Evolutionary conservation across 2,888 invertebrate species (phyloP).

Genomic region (Psococerastis gibbosa): DNA sequence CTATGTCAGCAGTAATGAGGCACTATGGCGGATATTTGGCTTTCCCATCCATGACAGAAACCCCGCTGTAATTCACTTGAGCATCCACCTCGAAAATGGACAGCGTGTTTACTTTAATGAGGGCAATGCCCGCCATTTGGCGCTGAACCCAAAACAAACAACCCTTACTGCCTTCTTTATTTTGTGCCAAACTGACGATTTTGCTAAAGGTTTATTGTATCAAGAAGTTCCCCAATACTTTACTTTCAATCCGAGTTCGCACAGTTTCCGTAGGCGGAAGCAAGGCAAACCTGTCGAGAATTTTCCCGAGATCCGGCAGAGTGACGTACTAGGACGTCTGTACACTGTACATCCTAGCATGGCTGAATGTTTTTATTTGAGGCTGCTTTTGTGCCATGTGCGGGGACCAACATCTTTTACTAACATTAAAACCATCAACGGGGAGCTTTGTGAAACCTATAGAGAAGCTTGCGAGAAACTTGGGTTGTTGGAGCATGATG

Average conservation of each 20-base stretch:
- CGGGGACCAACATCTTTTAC: constrained; percentile 19
- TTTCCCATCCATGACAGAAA: constrained; percentile 21
- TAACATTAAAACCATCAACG: constrained; percentile 17
- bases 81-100: constrained; percentile 21
- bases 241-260: constrained; percentile 16
- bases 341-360: constrained; percentile 19
- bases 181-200: constrained; percentile 15
- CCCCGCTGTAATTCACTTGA: constrained; percentile 20
- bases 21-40: constrained; percentile 20
- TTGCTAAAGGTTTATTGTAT: constrained; percentile 16
- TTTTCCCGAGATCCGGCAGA: neutral
- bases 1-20: constrained; percentile 20
- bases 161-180: constrained; percentile 18
- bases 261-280: constrained; percentile 15
- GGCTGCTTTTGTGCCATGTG: constrained; percentile 17
- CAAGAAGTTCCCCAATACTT: constrained; percentile 17
- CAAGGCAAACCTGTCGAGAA: constrained; percentile 13
- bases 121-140: constrained; percentile 14
- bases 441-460: constrained; percentile 17
- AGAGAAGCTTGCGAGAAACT: constrained; percentile 15
- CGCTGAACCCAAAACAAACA: constrained; percentile 12
- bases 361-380: constrained; percentile 18
- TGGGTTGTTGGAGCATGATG: neutral
- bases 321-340: constrained; percentile 18
- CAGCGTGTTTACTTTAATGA: constrained; percentile 19